phyloP scores from a whole-genome alignment of 2,113 vertebrate genomes.

The Paradoxurus hermaphroditus region DNA sequence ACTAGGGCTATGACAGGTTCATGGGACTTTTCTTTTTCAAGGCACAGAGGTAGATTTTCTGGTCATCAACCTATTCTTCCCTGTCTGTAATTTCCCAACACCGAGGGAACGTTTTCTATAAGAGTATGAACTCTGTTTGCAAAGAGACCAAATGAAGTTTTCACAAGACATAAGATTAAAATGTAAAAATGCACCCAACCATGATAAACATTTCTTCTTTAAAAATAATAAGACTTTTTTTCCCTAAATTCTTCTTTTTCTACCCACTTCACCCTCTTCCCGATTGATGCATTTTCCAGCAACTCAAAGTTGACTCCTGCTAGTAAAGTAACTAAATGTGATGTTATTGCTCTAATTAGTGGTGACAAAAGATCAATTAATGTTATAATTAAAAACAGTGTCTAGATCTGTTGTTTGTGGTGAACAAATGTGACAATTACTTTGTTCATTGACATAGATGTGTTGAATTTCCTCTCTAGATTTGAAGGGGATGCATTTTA shows the following conservation, averaged over 20 bases:
- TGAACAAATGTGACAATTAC: slow-evolving; percentile 55
- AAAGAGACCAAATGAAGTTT: slow-evolving; percentile 29
- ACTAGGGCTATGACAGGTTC: slow-evolving; percentile 50
- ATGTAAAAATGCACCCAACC: slow-evolving; percentile 61
- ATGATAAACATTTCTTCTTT: slow-evolving; percentile 63
- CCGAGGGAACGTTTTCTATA: not conserved
- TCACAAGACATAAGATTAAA: slow-evolving; percentile 60
- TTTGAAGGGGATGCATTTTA: slow-evolving; percentile 36
- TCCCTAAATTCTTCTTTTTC: slow-evolving; percentile 37
- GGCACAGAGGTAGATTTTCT: slow-evolving; percentile 29
- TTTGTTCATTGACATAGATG: slow-evolving; percentile 43
- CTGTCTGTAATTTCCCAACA: slow-evolving; percentile 26
- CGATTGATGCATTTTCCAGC: slow-evolving; percentile 63
- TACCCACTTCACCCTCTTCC: not conserved
- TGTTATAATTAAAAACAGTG: slow-evolving; percentile 82
- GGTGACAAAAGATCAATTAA: slow-evolving; percentile 83
- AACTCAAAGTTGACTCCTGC: slow-evolving; percentile 66
- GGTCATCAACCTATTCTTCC: slow-evolving; percentile 19
- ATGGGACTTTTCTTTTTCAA: not conserved
- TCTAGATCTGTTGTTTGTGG: slow-evolving; percentile 77
- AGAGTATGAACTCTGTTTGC: not conserved
- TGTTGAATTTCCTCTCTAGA: slow-evolving; percentile 32
- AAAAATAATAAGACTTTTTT: not conserved
- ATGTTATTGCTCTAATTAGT: slow-evolving; percentile 83
- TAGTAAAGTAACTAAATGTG: slow-evolving; percentile 77